Base-by-base conservation (phyloP, 2,797 vertebrate species). In the Babyrousa celebensis region DNA sequence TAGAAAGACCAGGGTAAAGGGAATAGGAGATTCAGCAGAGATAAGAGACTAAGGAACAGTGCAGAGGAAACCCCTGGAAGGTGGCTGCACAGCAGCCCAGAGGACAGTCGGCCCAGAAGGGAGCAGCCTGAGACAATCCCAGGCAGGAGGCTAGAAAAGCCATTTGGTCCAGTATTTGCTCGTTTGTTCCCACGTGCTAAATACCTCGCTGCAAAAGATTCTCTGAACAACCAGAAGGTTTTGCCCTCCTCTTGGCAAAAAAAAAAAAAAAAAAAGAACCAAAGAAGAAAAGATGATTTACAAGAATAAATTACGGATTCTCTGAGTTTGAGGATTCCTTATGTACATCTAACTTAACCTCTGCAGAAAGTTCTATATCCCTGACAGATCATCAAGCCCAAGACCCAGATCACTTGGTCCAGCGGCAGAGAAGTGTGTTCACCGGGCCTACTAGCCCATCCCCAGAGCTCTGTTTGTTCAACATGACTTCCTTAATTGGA, bases 161-260 rank as follows among this genome's bases (percentile, higher is more conserved):
- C 20, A 14, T 25, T 71, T 32, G 48, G 56, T 71, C 21, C 27
- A 18, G 10, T 40, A 32, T 85, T 83, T 63, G 40, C 77, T 54
- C 32, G 29, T 95, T 95, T 17, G 11, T 83, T 29, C 62, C 84
- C 60, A 68, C n/a, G 48, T 90, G 25, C n/a, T 63, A 90, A 79
- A 71, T 27, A 70, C 17, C 58, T 52, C 48, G 36, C 48, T 32
- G 56, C 43, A 95, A 71, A 27, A 21, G 5, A 4, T 72, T 85
- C 72, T 91, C 6, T 14, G 63, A 87, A 75, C 21, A 54, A 67
- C 40, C 77, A 92, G 20, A 68, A 89, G 78, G n/a, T 52, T 15
- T 78, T 3, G 14, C 78, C 27, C 65, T 93, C 5, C 48, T 87
- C 65, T 65, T 36, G 29, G 48, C 36, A 60, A 74, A 80, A 65